A percentile compares a stretch with the other conserved stretches of the same genome.
These are phyloP conservation scores for Apteryx owenii DNA, from an alignment of 2,113 vertebrate genomes.

Conservation along the genomic window DNA sequence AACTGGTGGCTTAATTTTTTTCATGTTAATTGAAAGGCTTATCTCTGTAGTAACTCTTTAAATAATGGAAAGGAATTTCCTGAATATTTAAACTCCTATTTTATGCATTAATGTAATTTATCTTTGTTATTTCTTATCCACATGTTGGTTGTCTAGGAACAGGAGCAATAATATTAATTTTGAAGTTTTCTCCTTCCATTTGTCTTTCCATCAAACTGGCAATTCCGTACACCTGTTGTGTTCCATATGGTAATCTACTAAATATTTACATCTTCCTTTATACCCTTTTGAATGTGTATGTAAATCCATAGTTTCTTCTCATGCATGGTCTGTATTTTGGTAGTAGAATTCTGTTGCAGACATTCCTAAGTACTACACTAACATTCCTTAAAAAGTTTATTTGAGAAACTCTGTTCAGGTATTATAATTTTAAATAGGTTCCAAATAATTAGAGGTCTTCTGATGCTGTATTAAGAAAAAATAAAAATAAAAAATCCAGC, in stretches of 20 bases:
- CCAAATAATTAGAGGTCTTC: neutral
- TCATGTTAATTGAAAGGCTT: neutral
- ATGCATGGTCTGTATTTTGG: neutral
- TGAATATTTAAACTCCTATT: neutral
- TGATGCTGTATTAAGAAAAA: neutral
- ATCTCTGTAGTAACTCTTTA: neutral
- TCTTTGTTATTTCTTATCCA: neutral
- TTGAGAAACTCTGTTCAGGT: neutral
- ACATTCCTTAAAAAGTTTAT: neutral
- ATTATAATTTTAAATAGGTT: neutral
- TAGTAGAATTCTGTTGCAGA: neutral
- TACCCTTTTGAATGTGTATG: neutral
- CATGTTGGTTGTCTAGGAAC: neutral
- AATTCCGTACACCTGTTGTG: neutral
- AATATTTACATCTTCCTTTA: slow-evolving; percentile 22
- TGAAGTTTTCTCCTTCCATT: neutral
- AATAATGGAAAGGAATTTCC: neutral
- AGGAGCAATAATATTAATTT: neutral
- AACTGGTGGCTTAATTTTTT: slow-evolving; percentile 19
- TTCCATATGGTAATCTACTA: neutral
- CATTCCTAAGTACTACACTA: neutral
- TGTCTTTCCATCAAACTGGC: neutral
- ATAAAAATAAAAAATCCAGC: neutral
- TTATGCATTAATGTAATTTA: neutral
- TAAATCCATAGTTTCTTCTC: neutral